Base-by-base conservation (phyloP, 2,113 vertebrate genomes). In the Epinephelus moara region DNA sequence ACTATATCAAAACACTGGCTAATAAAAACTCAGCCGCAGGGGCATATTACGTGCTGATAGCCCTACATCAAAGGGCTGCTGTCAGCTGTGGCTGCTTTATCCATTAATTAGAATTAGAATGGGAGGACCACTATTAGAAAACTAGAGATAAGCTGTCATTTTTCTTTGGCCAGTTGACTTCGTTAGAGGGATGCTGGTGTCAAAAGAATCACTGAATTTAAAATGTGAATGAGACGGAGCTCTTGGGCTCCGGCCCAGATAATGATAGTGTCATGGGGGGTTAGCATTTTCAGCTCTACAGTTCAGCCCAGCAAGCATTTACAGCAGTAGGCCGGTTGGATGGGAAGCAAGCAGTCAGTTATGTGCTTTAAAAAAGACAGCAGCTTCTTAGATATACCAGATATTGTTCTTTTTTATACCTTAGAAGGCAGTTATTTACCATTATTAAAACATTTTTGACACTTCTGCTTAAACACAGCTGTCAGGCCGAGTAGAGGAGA, bases 61-160 rank as follows among this genome's bases (percentile, higher is more conserved):
- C 64, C 70, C 40, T 25, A 70, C 72, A 81, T 86, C 78, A 82
- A 89, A 84, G 63, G 15, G 30, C 53, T 50, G 62, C 84, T 80
- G 73, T 87, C 81, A 77, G 79, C 80, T 81, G 50, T 52, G 15
- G 77, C 85, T 52, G 37, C 49, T 83, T 88, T 66, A 77, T 68
- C 60, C 40, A 82, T 82, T 89, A 82, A 90, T 91, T 90, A 88
- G 56, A 66, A 59, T 13, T 27, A 13, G 37, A 85, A 74, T 78
- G 71, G 82, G 70, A 81, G 55, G 49, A 45, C 23, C 33, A 27
- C 62, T 66, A 77, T 50, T 77, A 66, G 14, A 70, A 73, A 85
- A 74, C 73, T 52, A 25, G 61, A 81, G 62, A 84, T 59, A 47
- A 18, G 30, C 70, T 75, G 60, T 79, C 33, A 69, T 78, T 81